Conservation (phyloP, 2,888 invertebrate species). For the Eueremaeus valkanovi region DNA sequence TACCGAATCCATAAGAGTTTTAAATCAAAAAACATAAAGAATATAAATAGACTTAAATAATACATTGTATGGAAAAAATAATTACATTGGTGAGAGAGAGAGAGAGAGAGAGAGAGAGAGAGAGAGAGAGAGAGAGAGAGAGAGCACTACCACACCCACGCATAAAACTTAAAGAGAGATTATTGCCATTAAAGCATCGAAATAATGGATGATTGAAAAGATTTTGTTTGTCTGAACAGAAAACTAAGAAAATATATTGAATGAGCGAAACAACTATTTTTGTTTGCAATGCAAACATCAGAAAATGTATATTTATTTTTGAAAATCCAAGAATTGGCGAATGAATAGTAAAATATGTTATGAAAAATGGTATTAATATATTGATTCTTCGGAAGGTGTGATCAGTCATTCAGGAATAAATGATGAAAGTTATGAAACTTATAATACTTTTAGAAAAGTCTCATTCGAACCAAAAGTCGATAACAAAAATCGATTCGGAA, state of each 20-base stretch:
- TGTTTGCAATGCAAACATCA: neutral
- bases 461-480: neutral
- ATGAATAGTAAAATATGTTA: too few relatives aligned
- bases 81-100: neutral
- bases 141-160: neutral
- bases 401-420: neutral
- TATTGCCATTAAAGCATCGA: neutral
- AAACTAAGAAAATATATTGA: neutral
- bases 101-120: conserved; percentile 32
- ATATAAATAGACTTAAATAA: too few relatives aligned
- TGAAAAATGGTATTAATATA: too few relatives aligned
- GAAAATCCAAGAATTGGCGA: too few relatives aligned
- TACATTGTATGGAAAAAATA: too few relatives aligned
- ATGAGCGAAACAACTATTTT: neutral
- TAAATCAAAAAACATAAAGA: too few relatives aligned
- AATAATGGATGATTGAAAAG: neutral
- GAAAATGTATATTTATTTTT: neutral
- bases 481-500: neutral
- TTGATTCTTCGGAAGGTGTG: too few relatives aligned
- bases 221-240: neutral
- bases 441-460: neutral
- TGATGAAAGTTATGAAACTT: neutral
- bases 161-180: neutral
- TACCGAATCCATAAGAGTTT: too few relatives aligned
- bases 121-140: conserved; percentile 26